These are phyloP conservation scores for Nephila pilipes DNA, from an alignment of 1,140 invertebrate genomes.

Conservation along the genomic window DNA sequence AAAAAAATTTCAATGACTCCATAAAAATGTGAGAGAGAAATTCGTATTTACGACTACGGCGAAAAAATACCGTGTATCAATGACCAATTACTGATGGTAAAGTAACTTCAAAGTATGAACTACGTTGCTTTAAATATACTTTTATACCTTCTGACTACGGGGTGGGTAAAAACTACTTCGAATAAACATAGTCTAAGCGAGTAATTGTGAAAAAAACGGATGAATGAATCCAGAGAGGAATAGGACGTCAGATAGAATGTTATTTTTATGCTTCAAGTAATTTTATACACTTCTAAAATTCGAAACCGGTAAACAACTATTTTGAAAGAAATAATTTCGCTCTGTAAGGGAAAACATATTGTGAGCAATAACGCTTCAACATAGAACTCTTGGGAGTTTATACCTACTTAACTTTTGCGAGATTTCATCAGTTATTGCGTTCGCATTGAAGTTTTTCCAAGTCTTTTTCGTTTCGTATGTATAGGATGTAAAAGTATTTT, in stretches of 20 bases:
- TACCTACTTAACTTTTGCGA: not conserved
- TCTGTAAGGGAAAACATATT: not conserved
- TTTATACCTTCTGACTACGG: not conserved
- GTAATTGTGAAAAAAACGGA: conserved; percentile 1
- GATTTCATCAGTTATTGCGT: not conserved
- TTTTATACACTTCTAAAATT: conserved; percentile 21
- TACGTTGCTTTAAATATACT: not conserved
- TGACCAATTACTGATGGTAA: conserved; percentile 5
- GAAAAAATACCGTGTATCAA: conserved; percentile 2
- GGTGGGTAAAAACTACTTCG: not conserved
- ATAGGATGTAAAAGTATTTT: not conserved
- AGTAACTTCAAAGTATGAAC: not conserved
- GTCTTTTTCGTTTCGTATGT: not conserved
- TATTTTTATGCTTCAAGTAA: conserved; percentile 1
- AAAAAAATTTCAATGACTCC: conserved; percentile 6
- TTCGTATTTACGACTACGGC: not conserved
- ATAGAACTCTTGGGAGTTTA: not conserved
- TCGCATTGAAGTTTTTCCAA: not conserved
- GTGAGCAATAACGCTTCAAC: not conserved
- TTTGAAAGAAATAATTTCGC: not conserved
- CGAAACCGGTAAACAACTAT: conserved; percentile 2
- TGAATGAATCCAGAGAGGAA: not conserved
- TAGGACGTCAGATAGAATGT: not conserved
- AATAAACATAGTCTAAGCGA: not conserved
- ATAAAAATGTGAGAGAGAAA: conserved; percentile 29